Base-by-base conservation (phyloP, 2,888 invertebrate species). In the Nephrocerus scutellatus region DNA sequence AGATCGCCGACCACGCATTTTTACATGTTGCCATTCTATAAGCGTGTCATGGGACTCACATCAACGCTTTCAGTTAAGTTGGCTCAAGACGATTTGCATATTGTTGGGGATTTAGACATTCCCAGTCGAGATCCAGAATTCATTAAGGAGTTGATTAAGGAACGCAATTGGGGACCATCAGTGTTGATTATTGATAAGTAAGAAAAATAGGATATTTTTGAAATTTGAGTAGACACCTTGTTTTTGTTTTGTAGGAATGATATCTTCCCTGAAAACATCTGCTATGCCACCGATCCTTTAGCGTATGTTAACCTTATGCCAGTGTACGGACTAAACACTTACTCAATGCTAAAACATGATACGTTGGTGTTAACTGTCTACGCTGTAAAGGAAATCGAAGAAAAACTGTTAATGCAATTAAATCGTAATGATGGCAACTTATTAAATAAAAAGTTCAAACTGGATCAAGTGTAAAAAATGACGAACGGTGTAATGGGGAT, bases 261-360 rank as follows among this genome's bases (percentile, higher is more conserved):
- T 59, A 72, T 84, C 33, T 87, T 91, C 73, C 88, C 96, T 2
- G 73, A 79, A 46, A 96, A 96, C 61, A 85, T 97, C 47, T 80
- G 87, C 29, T 69, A 79, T 21, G 95, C 96, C 2, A 79, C 84
- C 4, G 82, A 87, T 52, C 51, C 62, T 4, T 72, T 95, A n/a
- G 77, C 77, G 23, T 84, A 89, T 60, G 78, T 92, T 23, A 97
- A 90, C 67, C 71, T 96, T 16, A 92, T 98, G 90, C 98, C 98
- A 8, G 82, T 82, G 0, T 97, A 93, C 71, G 90, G 91, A 57
- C 73, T 98, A 12, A 98, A 98, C 72, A 92, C 95, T 0, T 86
- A 84, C 70, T 93, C 95, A 22, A 93, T 98, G 88, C 64, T 98
- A 46, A 98, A 98, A 70, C 89, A 97, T 67, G 85, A 90, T 46